phyloP scores from a whole-genome alignment of 2,113 vertebrate species.

The Aleadryas rufinucha region DNA sequence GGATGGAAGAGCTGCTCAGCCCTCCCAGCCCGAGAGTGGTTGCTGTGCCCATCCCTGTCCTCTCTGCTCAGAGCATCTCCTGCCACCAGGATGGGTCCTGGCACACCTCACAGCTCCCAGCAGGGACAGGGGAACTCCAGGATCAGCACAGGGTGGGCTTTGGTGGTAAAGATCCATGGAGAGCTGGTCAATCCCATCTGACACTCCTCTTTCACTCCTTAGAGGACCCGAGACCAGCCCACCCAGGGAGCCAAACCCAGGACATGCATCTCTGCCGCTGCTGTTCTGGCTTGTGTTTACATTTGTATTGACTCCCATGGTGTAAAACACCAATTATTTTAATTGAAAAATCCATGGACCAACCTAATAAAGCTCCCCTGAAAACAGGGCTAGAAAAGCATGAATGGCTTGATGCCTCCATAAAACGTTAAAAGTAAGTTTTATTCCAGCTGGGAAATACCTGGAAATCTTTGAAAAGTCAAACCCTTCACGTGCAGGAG shows the following conservation, averaged over 20 bases:
- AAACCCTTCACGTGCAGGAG: background rate
- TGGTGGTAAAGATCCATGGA: background rate
- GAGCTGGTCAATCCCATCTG: background rate
- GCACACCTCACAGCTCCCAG: background rate
- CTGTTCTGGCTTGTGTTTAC: background rate
- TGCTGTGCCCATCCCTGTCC: fast-evolving
- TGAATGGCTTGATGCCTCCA: background rate
- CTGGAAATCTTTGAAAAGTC: background rate
- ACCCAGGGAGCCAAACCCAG: background rate
- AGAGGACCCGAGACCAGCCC: background rate
- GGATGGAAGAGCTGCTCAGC: background rate
- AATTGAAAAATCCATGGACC: conserved; percentile 12
- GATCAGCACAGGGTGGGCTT: background rate
- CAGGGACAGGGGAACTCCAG: fast-evolving
- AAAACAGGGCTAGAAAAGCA: background rate
- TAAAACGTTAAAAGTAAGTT: background rate
- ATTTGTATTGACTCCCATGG: background rate
- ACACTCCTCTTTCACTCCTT: background rate
- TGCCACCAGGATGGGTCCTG: background rate
- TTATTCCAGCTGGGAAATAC: background rate
- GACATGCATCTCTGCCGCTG: background rate
- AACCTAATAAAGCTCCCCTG: background rate
- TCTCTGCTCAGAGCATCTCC: background rate
- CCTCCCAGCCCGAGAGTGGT: fast-evolving
- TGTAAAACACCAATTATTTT: conserved; percentile 34